Evolutionary conservation across 2,113 vertebrate genomes (phyloP), one percentile per base, ranked within the genome.

Genomic region (Salminus brasiliensis): DNA sequence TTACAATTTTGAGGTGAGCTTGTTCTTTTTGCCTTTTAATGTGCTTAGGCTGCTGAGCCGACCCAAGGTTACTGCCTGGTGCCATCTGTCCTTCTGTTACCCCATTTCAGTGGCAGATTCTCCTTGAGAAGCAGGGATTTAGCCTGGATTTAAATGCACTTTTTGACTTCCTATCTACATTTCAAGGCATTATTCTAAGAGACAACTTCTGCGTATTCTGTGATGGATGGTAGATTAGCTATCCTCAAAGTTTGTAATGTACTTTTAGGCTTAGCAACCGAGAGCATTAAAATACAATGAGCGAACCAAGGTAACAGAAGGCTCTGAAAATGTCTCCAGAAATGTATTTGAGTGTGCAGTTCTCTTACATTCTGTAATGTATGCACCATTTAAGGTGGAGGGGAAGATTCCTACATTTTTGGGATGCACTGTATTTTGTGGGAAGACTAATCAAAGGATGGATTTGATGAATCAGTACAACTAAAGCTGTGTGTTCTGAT

Each of bases 11-110:
- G 39, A 45, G 1, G n/a, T 67, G 49, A 68, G 53, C 10, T 29
- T 16, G 0, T 72, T 5, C 9, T 55, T 43, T 32, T 39, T 57
- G 15, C 11, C 23, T 21, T 83, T 57, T 79, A 69, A 71, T 75
- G 41, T 71, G 67, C 55, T 9, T 10, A 39, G 62, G 23, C 52
- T 76, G 68, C 27, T 81, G 72, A 62, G 34, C 73, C 53, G 29
- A 80, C 1, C 39, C 41, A 80, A 80, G 82, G 49, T 77, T 68
- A 53, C 15, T 62, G 63, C 39, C 39, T 43, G 34, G 21, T 36
- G 63, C 34, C 34, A 29, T 63, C 71, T 73, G 57, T 68, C 78
- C 59, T 57, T 70, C 45, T 1, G 43, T 65, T 49, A 65, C 66
- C 8, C 71, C 57, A 65, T 62, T 71, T 74, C 30, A 59, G 41